These are phyloP conservation scores for Trinorchestia longiramus DNA, from an alignment of 1,140 invertebrate species.

Conservation along the genomic window DNA sequence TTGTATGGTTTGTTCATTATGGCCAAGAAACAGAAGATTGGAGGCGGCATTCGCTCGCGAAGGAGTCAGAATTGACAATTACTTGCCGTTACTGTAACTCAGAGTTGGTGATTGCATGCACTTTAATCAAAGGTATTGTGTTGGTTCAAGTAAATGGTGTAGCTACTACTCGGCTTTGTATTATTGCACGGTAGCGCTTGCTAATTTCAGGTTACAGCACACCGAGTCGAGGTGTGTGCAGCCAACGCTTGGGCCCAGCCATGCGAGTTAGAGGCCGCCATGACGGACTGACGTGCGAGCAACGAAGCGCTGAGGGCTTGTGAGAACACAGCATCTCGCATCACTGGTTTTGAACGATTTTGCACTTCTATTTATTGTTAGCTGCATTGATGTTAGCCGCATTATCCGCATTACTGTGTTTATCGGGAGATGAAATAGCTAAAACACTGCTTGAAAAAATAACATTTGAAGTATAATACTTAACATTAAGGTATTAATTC, in stretches of 20 bases:
- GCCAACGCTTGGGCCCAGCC: not conserved
- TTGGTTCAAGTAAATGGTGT: conserved; percentile 7
- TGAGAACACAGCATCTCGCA: not conserved
- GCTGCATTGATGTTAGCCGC: no score
- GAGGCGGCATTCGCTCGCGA: not conserved
- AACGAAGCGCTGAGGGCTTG: not conserved
- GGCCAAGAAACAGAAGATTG: not conserved
- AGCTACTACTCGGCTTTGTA: not conserved
- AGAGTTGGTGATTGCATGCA: not conserved
- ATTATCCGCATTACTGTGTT: no score
- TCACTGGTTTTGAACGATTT: not conserved
- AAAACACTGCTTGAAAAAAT: no score
- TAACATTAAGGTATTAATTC: no score
- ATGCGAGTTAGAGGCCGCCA: conserved; percentile 7
- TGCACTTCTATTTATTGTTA: no score
- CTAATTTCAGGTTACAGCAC: conserved; percentile 7
- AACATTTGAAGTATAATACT: no score
- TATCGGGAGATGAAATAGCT: no score
- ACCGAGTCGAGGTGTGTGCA: not conserved
- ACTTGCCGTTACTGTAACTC: not conserved
- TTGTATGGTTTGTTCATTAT: not conserved
- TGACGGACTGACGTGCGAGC: not conserved
- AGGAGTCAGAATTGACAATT: conserved; percentile 32
- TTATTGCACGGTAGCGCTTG: conserved; percentile 43
- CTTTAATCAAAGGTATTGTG: conserved; percentile 14